These are phyloP conservation scores for Sacculina carcini DNA, from an alignment of 2,888 invertebrate species.

Conservation along the genomic window DNA sequence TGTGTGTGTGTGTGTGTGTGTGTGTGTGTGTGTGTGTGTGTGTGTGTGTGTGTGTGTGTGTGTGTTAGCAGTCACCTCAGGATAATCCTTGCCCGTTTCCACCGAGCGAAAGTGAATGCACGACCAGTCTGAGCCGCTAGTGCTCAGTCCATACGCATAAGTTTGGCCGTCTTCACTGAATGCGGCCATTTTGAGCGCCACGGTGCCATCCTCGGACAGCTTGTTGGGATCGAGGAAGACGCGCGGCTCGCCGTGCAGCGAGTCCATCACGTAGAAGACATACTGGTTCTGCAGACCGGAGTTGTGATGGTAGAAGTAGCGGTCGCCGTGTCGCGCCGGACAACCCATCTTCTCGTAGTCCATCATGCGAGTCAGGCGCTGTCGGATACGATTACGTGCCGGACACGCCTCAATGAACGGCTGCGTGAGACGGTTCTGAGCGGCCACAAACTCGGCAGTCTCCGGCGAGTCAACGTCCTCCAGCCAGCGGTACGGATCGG, in stretches of 20 bases:
- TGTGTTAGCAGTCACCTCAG: too few relatives aligned
- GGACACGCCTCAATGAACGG: slow-evolving; percentile 56
- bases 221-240: slow-evolving; percentile 89
- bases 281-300: slow-evolving; percentile 91
- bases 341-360: slow-evolving; percentile 87
- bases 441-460: slow-evolving; percentile 66
- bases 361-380: slow-evolving; percentile 66
- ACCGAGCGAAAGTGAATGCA: slow-evolving; percentile 37
- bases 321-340: slow-evolving; percentile 50
- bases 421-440: slow-evolving; percentile 61
- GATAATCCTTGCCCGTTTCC: too few relatives aligned
- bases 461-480: slow-evolving; percentile 84
- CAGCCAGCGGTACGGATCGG: slow-evolving; percentile 83
- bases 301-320: slow-evolving; percentile 77
- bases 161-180: slow-evolving; percentile 73
- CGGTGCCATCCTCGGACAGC: slow-evolving; percentile 68
- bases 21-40: too few relatives aligned
- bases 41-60: too few relatives aligned
- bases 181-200: slow-evolving; percentile 41
- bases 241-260: slow-evolving; percentile 40
- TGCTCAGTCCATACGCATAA: slow-evolving; percentile 72
- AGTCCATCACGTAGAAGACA: slow-evolving; percentile 66
- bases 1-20: too few relatives aligned
- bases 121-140: slow-evolving; percentile 88
- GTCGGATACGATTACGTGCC: slow-evolving; percentile 40